Conservation (phyloP, 2,113 vertebrate species). For the human (Homo sapiens) region GRCh38 chr17:45360501-45361000, state of each 20-base stretch:
- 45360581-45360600: no score
- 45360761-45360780: background rate
- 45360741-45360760: background rate
- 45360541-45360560: no score
- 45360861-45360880: background rate
- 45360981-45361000: rapidly evolving
- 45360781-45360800: no score
- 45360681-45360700: background rate
- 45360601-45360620: background rate
- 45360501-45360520: no score
- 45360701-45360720: background rate
- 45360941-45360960: background rate
- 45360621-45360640: background rate
- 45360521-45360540: no score
- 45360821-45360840: background rate
- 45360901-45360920: background rate
- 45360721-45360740: background rate
- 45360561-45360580: no score
- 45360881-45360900: background rate
- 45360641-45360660: background rate
- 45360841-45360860: background rate
- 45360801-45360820: background rate
- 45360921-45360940: background rate
- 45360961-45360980: background rate
- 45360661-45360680: background rate